These are phyloP conservation scores for Apistogramma diplotaenia DNA, from an alignment of 2,113 vertebrate genomes.

Conservation along the genomic window DNA sequence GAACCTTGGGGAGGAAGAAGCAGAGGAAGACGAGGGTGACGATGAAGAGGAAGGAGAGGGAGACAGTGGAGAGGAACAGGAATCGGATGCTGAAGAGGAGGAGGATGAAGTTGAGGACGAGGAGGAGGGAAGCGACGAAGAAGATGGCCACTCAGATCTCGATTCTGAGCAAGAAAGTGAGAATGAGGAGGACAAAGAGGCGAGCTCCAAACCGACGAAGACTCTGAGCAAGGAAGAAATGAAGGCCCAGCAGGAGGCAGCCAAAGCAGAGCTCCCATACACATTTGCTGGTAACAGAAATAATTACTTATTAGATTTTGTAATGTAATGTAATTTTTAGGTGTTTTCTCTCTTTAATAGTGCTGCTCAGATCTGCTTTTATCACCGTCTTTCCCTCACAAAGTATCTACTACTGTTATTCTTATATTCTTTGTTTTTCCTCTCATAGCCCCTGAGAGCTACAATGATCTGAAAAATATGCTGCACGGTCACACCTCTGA, in stretches of 20 bases:
- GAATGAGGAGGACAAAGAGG: constrained; percentile 47
- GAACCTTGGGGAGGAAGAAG: constrained; percentile 52
- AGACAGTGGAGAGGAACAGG: constrained; percentile 8
- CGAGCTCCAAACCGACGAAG: neutral
- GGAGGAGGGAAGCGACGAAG: constrained; percentile 45
- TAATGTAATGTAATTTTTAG: neutral
- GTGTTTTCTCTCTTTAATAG: neutral
- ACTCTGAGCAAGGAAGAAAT: constrained; percentile 42
- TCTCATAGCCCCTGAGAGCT: constrained; percentile 83
- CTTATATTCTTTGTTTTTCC: neutral
- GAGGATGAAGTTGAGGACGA: constrained; percentile 18
- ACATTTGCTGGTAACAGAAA: constrained; percentile 81
- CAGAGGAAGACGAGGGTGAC: constrained; percentile 23
- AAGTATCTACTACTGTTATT: neutral
- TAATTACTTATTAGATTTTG: neutral
- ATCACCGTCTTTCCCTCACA: neutral
- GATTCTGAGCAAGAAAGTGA: constrained; percentile 78
- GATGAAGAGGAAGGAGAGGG: constrained; percentile 18
- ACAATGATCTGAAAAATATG: constrained; percentile 76
- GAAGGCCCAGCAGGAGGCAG: constrained; percentile 66
- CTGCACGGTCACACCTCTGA: constrained; percentile 78
- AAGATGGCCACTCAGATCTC: constrained; percentile 81
- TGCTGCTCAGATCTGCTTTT: neutral
- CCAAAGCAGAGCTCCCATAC: constrained; percentile 85
- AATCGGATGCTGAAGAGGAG: neutral